These are phyloP conservation scores for Macrophya alboannulata DNA, from an alignment of 2,888 invertebrate species.

Conservation along the genomic window DNA sequence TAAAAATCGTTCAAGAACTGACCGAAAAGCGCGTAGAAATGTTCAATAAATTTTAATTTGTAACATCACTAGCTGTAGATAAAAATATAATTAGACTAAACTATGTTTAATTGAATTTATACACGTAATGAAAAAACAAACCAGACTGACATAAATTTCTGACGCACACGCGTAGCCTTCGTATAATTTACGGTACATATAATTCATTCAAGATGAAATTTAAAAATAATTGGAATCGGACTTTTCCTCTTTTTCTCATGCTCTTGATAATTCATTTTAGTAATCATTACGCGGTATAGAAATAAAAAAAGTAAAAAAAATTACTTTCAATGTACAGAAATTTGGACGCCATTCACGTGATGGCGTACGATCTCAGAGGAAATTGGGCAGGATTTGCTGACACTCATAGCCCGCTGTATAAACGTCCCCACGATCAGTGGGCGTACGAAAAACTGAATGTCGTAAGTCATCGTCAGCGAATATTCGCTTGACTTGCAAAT, in stretches of 20 bases:
- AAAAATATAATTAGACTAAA: neutral
- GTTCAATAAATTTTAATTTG: neutral
- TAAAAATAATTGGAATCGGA: neutral
- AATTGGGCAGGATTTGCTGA: slow-evolving; percentile 97
- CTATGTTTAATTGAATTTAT: neutral
- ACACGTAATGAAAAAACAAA: neutral
- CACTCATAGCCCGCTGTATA: slow-evolving; percentile 93
- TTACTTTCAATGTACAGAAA: slow-evolving; percentile 80
- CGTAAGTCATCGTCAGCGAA: slow-evolving; percentile 82
- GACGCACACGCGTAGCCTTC: neutral
- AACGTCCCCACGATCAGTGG: slow-evolving; percentile 93
- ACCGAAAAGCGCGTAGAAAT: neutral
- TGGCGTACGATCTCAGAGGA: slow-evolving; percentile 93
- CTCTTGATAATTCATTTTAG: neutral
- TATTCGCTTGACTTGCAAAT: neutral
- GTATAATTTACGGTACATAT: neutral
- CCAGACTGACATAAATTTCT: neutral
- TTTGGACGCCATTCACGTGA: slow-evolving; percentile 91
- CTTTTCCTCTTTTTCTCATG: neutral
- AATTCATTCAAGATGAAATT: neutral
- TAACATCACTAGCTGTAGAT: neutral
- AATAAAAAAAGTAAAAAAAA: neutral
- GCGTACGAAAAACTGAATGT: slow-evolving; percentile 95
- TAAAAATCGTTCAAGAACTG: neutral
- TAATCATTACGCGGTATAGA: neutral